These are phyloP conservation scores for Bilobella aurantiaca DNA, from an alignment of 1,140 invertebrate genomes.

Conservation along the genomic window DNA sequence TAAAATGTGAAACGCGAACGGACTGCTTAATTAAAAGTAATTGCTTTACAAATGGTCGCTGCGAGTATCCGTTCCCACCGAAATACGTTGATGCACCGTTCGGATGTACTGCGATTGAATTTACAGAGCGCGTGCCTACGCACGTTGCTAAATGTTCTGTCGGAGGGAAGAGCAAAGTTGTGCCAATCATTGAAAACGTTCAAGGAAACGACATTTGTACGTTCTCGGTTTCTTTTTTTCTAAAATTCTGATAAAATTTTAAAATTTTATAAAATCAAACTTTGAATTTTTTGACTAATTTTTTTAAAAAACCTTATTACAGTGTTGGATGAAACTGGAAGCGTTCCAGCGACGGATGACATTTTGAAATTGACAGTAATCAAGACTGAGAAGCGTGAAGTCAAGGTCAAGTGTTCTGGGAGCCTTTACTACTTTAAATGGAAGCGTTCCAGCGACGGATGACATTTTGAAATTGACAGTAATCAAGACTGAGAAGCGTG, in stretches of 20 bases:
- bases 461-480: constrained; percentile 23
- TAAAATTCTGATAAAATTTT: no score
- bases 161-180: constrained; percentile 14
- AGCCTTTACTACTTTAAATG: constrained; percentile 29
- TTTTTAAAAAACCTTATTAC: not conserved
- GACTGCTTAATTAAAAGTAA: constrained; percentile 29
- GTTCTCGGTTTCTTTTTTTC: constrained; percentile 4
- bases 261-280: no score
- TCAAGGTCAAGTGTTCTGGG: constrained; percentile 24
- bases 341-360: constrained; percentile 17
- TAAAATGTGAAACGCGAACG: constrained; percentile 29
- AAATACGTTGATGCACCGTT: constrained; percentile 25
- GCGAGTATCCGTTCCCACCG: constrained; percentile 27
- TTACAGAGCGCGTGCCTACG: constrained; percentile 22
- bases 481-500: constrained; percentile 8
- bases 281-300: no score
- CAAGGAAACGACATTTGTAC: constrained; percentile 26
- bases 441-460: constrained; percentile 18
- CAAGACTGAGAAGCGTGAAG: constrained; percentile 9
- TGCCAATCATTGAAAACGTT: constrained; percentile 23
- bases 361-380: constrained; percentile 23
- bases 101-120: constrained; percentile 29
- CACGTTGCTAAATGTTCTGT: constrained; percentile 29
- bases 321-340: constrained; percentile 27
- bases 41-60: constrained; percentile 28